Conservation (phyloP, 2,888 invertebrate genomes). For the Laothoe populi region DNA sequence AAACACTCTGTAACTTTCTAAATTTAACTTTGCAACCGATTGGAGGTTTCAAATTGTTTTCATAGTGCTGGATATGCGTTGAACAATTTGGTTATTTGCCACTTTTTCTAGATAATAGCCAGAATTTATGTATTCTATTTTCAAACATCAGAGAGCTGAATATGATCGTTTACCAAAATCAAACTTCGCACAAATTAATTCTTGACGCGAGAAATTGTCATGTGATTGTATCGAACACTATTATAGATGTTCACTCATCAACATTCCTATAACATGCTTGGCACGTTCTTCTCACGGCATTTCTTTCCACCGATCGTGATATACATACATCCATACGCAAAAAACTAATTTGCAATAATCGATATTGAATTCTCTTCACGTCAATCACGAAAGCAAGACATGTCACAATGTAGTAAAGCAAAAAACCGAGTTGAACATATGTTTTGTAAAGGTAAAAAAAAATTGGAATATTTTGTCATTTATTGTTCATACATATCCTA, state of each 20-base stretch:
- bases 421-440: neutral
- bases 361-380: slow-evolving; percentile 15
- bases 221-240: neutral
- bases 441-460: neutral
- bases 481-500: neutral
- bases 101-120: too few species aligned
- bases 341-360: slow-evolving; percentile 19
- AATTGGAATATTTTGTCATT: neutral
- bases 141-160: neutral
- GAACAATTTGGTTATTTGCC: too few species aligned
- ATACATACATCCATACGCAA: neutral
- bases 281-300: slow-evolving; percentile 22
- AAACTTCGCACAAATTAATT: neutral
- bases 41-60: too few species aligned
- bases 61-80: too few species aligned
- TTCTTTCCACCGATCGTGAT: slow-evolving; percentile 20
- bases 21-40: too few species aligned
- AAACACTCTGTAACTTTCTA: too few species aligned
- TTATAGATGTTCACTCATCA: slow-evolving; percentile 10
- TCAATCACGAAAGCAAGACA: slow-evolving; percentile 12
- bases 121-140: too few species aligned
- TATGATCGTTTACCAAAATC: neutral
- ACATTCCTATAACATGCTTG: neutral
- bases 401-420: neutral
- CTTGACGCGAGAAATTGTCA: neutral